phyloP scores from a whole-genome alignment of 2,797 vertebrate genomes.

The Enteromius mattozi region DNA sequence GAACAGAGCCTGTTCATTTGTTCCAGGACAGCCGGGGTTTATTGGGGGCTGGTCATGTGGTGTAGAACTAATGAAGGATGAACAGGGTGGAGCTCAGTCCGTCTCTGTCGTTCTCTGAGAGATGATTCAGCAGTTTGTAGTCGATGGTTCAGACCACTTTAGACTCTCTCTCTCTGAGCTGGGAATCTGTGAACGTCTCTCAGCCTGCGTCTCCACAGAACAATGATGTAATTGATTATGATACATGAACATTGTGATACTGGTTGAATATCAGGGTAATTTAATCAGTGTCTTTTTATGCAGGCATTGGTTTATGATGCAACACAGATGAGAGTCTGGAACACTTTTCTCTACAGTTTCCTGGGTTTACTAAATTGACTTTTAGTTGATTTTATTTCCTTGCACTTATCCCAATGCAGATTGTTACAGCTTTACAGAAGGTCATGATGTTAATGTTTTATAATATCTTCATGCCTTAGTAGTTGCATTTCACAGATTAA shows the following conservation, averaged over 20 bases:
- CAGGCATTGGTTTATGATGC: neutral
- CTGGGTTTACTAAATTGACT: neutral
- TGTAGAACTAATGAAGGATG: constrained; percentile 40
- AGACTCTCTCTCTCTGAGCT: neutral
- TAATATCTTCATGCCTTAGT: neutral
- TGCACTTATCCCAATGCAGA: neutral
- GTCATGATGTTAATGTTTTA: neutral
- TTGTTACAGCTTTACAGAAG: neutral
- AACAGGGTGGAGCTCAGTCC: constrained; percentile 20
- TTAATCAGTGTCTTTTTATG: neutral
- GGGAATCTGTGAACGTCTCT: neutral
- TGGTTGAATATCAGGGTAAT: neutral
- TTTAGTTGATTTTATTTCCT: neutral
- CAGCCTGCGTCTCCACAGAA: neutral
- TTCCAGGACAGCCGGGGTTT: neutral
- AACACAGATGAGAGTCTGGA: neutral
- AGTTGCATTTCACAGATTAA: neutral
- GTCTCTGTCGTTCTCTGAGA: constrained; percentile 19
- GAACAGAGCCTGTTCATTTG: too few relatives aligned
- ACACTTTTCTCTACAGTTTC: neutral
- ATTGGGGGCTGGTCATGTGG: neutral
- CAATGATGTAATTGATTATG: constrained; percentile 2
- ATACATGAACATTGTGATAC: neutral
- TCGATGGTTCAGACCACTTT: neutral
- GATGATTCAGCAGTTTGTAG: constrained; percentile 61